Conservation (phyloP, 92 coral and sea anemone genomes). For the Pocillopora grandis region DNA sequence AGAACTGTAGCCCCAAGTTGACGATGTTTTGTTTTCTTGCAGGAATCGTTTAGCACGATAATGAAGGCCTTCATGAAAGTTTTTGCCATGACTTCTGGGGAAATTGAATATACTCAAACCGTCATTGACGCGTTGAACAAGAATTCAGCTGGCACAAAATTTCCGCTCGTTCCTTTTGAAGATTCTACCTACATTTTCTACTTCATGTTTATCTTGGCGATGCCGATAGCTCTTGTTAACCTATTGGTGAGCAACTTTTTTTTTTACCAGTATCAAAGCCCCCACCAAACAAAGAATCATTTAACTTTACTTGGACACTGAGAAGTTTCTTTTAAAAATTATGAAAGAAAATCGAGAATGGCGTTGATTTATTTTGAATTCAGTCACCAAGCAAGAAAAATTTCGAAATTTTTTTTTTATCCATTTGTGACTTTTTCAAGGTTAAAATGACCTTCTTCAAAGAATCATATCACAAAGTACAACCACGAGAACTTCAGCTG, state of each 20-base stretch:
- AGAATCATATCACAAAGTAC: too few species aligned
- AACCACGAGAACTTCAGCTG: too few species aligned
- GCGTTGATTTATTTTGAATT: too few species aligned
- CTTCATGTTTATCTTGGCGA: conserved; percentile 46
- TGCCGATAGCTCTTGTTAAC: conserved; percentile 65
- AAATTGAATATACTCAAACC: conserved; percentile 71
- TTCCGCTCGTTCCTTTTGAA: conserved; percentile 55
- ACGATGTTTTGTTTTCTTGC: background rate
- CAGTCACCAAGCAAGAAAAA: too few species aligned
- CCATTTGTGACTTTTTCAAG: too few species aligned
- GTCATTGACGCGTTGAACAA: conserved; percentile 50
- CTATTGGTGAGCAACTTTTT: conserved; percentile 37
- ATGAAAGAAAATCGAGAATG: too few species aligned
- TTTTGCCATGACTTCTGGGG: conserved; percentile 87
- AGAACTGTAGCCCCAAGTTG: background rate
- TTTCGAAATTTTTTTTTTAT: too few species aligned
- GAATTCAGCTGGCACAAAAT: background rate
- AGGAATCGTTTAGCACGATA: conserved; percentile 61
- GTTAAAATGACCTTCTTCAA: too few species aligned
- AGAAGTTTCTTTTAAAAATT: too few species aligned
- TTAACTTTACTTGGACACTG: too few species aligned
- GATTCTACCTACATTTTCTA: conserved; percentile 40
- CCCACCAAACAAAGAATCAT: too few species aligned
- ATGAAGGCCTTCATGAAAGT: conserved; percentile 72
- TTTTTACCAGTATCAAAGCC: background rate